Base-by-base conservation (phyloP, 2,797 vertebrate species). In the Selene dorsalis region DNA sequence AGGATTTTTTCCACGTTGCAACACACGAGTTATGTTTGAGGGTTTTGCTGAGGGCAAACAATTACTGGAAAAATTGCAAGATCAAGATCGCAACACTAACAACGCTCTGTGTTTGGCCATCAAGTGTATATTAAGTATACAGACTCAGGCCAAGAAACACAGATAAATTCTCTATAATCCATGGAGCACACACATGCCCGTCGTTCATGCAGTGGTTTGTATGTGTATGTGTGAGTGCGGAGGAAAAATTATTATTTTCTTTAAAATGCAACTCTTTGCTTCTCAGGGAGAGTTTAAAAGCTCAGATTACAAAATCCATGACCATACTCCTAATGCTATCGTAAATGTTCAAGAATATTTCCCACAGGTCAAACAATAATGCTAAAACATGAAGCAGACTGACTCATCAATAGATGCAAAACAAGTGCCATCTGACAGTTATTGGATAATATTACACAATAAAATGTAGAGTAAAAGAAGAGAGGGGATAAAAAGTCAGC, bases 31-130 rank as follows among this genome's bases (percentile, higher is more conserved):
- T 84, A 82, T 83, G 87, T 87, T 87, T 82, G 82, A 84, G 84
- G 75, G 59, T 84, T 86, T 90, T 66, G 64, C 80, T 77, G 76
- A 85, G 79, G 59, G 75, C 74, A 88, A 88, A 90, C 79, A 87
- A 84, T 87, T 73, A 85, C 88, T 82, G 87, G 83, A 88, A 87
- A 88, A 83, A 82, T 66, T 35, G 41, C 60, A 78, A 82, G 82
- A 87, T 62, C 66, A 73, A 63, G 45, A 85, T 80, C 48, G 71
- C 63, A 57, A 35, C 17, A 64, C 73, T 77, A 77, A 87, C 72
- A 86, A 69, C 45, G 32, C 58, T 68, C 43, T 5, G 22, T 62
- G 73, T 58, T 73, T 62, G 56, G 13, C 47, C 67, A 68, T 80
- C 57, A 24, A 77, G 55, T 69, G 18, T 72, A 70, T 59, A 53